Conservation (phyloP, 2,113 vertebrate species). For the Corynorhinus townsendii region DNA sequence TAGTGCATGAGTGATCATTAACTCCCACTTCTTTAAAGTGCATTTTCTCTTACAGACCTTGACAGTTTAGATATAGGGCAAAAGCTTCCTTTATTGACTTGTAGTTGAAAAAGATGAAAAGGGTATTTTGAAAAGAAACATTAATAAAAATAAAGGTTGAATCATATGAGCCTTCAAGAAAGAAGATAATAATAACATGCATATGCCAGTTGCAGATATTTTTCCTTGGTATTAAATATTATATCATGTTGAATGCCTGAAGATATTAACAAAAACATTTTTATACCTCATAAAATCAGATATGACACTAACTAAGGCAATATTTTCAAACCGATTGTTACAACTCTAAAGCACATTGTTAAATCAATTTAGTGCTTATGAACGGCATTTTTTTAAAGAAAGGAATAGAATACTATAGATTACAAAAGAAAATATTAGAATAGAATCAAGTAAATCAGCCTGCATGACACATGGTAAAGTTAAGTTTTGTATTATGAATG, state of each 20-base stretch:
- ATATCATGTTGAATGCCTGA: slow-evolving; percentile 37
- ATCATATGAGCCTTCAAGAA: slow-evolving; percentile 66
- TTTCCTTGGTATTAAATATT: slow-evolving; percentile 30
- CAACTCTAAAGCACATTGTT: slow-evolving; percentile 23
- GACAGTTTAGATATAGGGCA: slow-evolving; percentile 78
- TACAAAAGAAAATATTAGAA: slow-evolving; percentile 35
- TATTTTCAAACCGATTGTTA: slow-evolving; percentile 42
- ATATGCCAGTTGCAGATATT: slow-evolving; percentile 22
- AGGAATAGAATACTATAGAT: background rate
- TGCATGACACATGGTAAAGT: background rate
- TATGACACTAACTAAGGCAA: slow-evolving; percentile 8
- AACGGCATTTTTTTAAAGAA: background rate
- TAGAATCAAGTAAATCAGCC: background rate
- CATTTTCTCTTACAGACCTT: slow-evolving; percentile 80
- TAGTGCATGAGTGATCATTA: slow-evolving; percentile 78
- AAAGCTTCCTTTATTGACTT: slow-evolving; percentile 80
- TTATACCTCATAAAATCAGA: slow-evolving; percentile 35
- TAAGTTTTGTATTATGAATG: slow-evolving; percentile 19
- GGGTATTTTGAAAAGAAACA: slow-evolving; percentile 68
- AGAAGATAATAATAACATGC: slow-evolving; percentile 3
- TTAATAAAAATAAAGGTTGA: slow-evolving; percentile 76
- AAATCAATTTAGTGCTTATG: slow-evolving; percentile 44
- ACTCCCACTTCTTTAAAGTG: slow-evolving; percentile 79
- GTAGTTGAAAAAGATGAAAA: slow-evolving; percentile 80
- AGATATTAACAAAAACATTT: slow-evolving; percentile 42